Conservation (phyloP, 2,113 vertebrate genomes). For the Plecotus auritus region DNA sequence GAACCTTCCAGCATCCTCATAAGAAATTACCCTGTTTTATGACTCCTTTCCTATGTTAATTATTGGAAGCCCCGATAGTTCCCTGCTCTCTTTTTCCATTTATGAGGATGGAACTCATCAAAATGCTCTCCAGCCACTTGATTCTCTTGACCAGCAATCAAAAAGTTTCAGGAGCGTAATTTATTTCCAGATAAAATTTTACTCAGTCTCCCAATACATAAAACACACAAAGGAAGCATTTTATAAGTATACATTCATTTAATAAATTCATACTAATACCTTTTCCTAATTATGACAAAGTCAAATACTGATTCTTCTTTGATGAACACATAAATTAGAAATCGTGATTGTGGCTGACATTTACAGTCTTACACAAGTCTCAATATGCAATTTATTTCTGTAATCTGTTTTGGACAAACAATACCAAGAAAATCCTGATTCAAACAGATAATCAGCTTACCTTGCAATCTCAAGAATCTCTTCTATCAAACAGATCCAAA, state of each 20-base stretch:
- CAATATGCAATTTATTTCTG: constrained; percentile 12
- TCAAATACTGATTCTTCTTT: not conserved
- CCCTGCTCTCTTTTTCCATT: not conserved
- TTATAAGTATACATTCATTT: not conserved
- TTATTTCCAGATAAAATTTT: constrained; percentile 3
- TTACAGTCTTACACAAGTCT: not conserved
- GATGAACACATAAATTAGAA: not conserved
- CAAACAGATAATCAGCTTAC: constrained; percentile 26
- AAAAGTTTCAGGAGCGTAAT: not conserved
- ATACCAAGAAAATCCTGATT: constrained; percentile 41
- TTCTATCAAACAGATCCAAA: constrained; percentile 5
- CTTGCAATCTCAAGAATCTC: constrained; percentile 10
- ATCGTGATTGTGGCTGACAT: not conserved
- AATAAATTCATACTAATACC: not conserved
- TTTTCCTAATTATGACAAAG: not conserved
- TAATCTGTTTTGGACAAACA: constrained; percentile 37
- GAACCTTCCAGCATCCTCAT: not conserved
- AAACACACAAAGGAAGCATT: not conserved
- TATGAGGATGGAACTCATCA: not conserved
- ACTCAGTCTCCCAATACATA: not conserved
- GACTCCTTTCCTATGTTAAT: not conserved
- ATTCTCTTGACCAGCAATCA: not conserved
- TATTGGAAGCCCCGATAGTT: not conserved
- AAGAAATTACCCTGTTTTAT: not conserved
- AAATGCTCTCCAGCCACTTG: not conserved